Percentiles rank a stretch among this genome's conserved stretches.
Evolutionary conservation across 2,888 invertebrate genomes (phyloP).

Genomic region (Drosophila tanythrix): DNA sequence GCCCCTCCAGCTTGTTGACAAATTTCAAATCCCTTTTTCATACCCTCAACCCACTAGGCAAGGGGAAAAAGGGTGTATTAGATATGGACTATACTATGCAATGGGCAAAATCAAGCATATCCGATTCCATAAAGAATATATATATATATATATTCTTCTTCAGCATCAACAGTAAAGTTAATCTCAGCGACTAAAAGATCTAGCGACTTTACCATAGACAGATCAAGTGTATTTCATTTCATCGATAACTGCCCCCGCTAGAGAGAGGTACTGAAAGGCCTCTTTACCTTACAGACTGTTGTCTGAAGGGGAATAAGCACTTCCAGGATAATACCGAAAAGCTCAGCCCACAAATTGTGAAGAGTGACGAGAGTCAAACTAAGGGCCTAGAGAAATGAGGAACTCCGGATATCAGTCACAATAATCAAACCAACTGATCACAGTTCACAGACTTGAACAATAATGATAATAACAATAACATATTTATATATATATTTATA

Average conservation of each 20-base stretch:
- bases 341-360: neutral
- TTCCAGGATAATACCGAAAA: neutral
- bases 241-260: neutral
- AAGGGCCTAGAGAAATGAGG: neutral
- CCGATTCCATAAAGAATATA: neutral
- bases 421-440: neutral
- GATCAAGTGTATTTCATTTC: neutral
- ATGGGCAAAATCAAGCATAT: neutral
- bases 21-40: neutral
- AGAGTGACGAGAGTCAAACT: neutral
- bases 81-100: neutral
- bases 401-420: neutral
- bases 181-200: neutral
- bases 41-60: neutral
- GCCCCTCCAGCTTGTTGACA: neutral
- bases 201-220: neutral
- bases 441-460: neutral
- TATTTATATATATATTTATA: neutral
- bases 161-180: neutral
- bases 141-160: neutral
- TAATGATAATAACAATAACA: neutral
- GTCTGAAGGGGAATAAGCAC: neutral
- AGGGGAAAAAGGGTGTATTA: neutral
- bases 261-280: neutral
- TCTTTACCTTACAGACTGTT: neutral